These are phyloP conservation scores for Phyllostomus hastatus DNA, from an alignment of 2,113 vertebrate species.

Conservation along the genomic window DNA sequence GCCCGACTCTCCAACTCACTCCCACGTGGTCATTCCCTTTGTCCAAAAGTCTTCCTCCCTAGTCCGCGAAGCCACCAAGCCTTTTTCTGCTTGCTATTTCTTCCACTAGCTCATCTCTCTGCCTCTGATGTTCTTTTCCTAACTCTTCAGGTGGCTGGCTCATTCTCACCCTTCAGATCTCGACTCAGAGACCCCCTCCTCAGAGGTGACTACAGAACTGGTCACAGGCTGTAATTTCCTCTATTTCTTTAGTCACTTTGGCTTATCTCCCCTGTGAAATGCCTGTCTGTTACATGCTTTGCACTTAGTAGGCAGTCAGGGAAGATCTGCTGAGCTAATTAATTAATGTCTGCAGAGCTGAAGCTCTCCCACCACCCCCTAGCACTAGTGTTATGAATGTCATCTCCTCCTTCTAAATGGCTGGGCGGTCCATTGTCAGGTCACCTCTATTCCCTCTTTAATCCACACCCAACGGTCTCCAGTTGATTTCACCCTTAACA, in stretches of 20 bases:
- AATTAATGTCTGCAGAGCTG: background rate
- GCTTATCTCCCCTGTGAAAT: background rate
- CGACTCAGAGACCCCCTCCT: background rate
- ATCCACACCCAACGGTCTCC: background rate
- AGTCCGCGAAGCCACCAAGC: background rate
- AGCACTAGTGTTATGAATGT: background rate
- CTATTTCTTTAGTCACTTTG: background rate
- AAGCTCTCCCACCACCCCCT: background rate
- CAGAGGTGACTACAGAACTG: background rate
- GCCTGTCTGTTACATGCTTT: background rate
- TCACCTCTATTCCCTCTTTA: background rate
- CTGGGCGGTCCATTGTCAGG: background rate
- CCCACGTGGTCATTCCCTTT: background rate
- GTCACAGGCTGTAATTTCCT: background rate
- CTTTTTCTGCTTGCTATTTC: background rate
- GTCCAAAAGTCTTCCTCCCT: background rate
- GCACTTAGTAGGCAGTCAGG: background rate
- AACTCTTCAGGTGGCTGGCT: background rate
- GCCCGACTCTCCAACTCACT: background rate
- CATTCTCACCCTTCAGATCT: background rate
- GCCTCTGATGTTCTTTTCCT: background rate
- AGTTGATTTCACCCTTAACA: conserved; percentile 7
- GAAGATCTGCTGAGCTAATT: background rate
- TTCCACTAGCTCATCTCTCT: background rate
- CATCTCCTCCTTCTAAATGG: background rate